Percentiles rank a stretch among this genome's conserved stretches.
These are phyloP conservation scores for Capreolus pygargus DNA, from an alignment of 2,113 vertebrate genomes.

Conservation along the genomic window DNA sequence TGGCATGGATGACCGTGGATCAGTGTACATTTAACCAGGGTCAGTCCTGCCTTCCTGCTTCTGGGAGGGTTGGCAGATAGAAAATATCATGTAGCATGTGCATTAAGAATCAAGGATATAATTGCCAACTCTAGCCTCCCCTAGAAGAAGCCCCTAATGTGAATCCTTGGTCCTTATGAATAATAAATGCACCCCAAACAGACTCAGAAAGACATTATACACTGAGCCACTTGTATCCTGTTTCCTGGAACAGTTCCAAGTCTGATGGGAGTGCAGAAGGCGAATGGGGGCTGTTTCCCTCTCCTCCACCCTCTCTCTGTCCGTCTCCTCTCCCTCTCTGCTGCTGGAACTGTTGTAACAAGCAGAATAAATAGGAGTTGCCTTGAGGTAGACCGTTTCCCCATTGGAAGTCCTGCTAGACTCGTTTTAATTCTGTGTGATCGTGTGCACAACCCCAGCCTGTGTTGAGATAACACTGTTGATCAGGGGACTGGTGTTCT, in stretches of 20 bases:
- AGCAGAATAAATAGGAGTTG: constrained; percentile 77
- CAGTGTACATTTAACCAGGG: not conserved
- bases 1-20: not conserved
- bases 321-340: not conserved
- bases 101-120: not conserved
- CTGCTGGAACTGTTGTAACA: constrained; percentile 52
- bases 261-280: constrained; percentile 67
- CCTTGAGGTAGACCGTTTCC: constrained; percentile 76
- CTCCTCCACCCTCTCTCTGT: not conserved
- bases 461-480: constrained; percentile 67
- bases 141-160: constrained; percentile 12
- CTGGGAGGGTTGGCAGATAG: not conserved
- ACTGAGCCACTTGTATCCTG: constrained; percentile 73
- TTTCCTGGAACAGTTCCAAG: constrained; percentile 75
- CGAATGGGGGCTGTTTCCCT: constrained; percentile 48
- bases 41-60: not conserved
- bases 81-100: not conserved
- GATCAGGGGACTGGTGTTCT: constrained; percentile 39
- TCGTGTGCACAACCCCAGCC: constrained; percentile 66
- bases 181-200: constrained; percentile 72
- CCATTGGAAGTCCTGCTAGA: constrained; percentile 79
- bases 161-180: constrained; percentile 49
- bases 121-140: not conserved
- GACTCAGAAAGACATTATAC: constrained; percentile 73
- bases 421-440: constrained; percentile 66